Evolutionary conservation across 2,797 vertebrate species (phyloP), one percentile per base, ranked within the genome.

Genomic region (Pseudochromis fuscus): DNA sequence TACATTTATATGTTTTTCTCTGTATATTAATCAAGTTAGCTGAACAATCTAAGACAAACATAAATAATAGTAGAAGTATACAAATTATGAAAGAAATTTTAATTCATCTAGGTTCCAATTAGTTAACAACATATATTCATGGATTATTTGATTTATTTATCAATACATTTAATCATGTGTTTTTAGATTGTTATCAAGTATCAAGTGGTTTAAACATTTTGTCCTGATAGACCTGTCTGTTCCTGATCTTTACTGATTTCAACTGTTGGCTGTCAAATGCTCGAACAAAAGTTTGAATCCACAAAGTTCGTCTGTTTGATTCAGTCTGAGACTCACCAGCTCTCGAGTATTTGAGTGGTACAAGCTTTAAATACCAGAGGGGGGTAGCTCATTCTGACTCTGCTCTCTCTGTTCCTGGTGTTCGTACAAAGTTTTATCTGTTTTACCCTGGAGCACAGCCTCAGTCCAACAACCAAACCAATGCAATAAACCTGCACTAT

Each of bases 301-400:
- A n/a, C 38, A n/a, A 42, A 42, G 40, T 42, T n/a, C n/a, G n/a
- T 1, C n/a, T 19, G 1, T 19, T 19, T n/a, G 7, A 33, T 33
- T 10, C n/a, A n/a, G n/a, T n/a, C n/a, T n/a, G n/a, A n/a, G n/a
- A n/a, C n/a, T 40, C 25, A 60, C 13, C 21, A 25, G 31, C 21
- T 46, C 64, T 67, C 31, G 18, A 68, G 45, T n/a, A 62, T 46
- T 72, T 37, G 18, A 68, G 45, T n/a, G 65, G 46, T 72, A 19
- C 52, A 33, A 48, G n/a, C 64, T 71, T 55, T n/a, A 73, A 80
- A 86, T 80, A 31, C 66, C 84, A 75, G 52, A 74, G 62, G 50
- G 4, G 24, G 57, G 51, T 71, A 79, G 50, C 42, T 87, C 78
- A 82, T 50, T 72, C 23, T 15, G 9, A 64, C 40, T 71, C 48